phyloP scores from a whole-genome alignment of 1,140 invertebrate species.

The Drosophila dunni region DNA sequence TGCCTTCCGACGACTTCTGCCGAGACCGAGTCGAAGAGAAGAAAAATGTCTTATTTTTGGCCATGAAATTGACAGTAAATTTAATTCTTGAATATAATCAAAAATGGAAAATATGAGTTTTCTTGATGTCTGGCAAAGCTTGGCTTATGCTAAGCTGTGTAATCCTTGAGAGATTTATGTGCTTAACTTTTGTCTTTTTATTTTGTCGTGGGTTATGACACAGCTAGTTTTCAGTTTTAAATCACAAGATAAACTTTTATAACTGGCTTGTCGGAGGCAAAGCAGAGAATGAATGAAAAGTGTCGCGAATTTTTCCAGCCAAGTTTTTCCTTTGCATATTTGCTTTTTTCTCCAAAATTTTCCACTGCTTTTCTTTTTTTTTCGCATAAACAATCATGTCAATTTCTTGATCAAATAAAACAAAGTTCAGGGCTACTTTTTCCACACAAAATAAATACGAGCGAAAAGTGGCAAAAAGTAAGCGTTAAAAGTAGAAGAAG shows the following conservation, averaged over 20 bases:
- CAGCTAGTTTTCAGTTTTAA: slow-evolving; percentile 36
- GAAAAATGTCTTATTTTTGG: slow-evolving; percentile 6
- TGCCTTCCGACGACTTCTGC: not conserved
- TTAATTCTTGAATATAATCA: slow-evolving; percentile 19
- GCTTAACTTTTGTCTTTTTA: not conserved
- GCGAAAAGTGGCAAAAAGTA: slow-evolving; percentile 60
- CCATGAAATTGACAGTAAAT: slow-evolving; percentile 21
- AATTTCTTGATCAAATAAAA: slow-evolving; percentile 78
- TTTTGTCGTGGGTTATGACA: slow-evolving; percentile 28
- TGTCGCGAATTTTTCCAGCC: slow-evolving; percentile 33
- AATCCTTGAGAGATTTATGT: slow-evolving; percentile 35
- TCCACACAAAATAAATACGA: slow-evolving; percentile 49
- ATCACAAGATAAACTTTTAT: slow-evolving; percentile 54
- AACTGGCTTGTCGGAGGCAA: slow-evolving; percentile 46
- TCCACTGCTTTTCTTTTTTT: slow-evolving; percentile 22
- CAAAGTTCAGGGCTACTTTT: slow-evolving; percentile 67
- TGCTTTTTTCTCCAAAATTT: slow-evolving; percentile 39
- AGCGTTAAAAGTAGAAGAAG: slow-evolving; percentile 25
- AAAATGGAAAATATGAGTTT: slow-evolving; percentile 13
- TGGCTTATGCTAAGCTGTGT: slow-evolving; percentile 32
- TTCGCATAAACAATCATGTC: slow-evolving; percentile 77
- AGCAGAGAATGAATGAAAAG: slow-evolving; percentile 30
- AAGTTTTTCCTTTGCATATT: slow-evolving; percentile 28
- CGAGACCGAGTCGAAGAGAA: no score
- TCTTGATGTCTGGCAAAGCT: slow-evolving; percentile 7